Conservation (phyloP, 2,113 vertebrate species). For the Triplophysa tibetana region DNA sequence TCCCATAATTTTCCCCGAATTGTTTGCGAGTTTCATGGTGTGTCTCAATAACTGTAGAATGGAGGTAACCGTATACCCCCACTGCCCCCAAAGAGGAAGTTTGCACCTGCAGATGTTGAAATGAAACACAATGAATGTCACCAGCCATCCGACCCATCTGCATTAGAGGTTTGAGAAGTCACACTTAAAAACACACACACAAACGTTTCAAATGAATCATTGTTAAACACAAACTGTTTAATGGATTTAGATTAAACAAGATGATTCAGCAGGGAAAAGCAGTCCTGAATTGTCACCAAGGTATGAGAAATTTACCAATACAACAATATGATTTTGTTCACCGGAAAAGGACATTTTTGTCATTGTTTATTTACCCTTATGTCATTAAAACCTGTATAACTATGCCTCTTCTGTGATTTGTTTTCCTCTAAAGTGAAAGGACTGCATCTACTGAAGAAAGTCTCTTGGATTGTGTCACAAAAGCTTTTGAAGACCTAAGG, state of each 20-base stretch:
- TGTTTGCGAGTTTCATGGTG: not conserved
- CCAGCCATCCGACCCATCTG: not conserved
- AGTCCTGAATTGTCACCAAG: not conserved
- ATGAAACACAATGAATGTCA: not conserved
- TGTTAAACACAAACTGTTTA: not conserved
- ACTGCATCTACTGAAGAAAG: not conserved
- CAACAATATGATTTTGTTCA: no score
- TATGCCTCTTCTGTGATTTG: not conserved
- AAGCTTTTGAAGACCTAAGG: not conserved
- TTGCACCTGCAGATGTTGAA: not conserved
- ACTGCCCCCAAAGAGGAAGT: not conserved
- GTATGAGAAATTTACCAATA: not conserved
- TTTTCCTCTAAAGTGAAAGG: not conserved
- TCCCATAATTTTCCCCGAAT: not conserved
- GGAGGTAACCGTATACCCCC: not conserved
- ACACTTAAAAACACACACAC: not conserved
- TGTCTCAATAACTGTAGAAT: not conserved
- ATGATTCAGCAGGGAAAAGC: not conserved
- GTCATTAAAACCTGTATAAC: no score
- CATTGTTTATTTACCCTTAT: no score
- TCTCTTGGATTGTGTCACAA: constrained; percentile 13
- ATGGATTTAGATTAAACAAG: not conserved
- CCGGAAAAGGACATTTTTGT: no score
- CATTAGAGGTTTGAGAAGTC: not conserved
- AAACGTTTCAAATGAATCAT: not conserved